Base-by-base conservation (phyloP, 2,888 invertebrate genomes). In the Oscheius myriophilus region DNA sequence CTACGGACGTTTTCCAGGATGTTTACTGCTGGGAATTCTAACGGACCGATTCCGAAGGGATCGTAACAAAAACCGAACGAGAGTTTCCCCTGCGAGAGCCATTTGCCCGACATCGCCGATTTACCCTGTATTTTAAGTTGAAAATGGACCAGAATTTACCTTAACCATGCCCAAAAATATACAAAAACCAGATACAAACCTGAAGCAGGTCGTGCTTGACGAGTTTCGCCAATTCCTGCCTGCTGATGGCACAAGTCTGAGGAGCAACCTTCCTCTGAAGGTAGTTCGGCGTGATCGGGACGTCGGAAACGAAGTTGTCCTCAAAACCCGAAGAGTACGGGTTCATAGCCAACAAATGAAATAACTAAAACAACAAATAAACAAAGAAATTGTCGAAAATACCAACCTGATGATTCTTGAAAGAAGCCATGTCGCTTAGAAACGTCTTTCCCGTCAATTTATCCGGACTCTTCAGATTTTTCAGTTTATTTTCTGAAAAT, bases 211-310 rank as follows among this genome's bases (percentile, higher is more conserved):
- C 80, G 74, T 69, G 66, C 57, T 78, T 78, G 11, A 78, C 58
- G 33, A 78, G 66, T 21, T 73, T 69, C 11, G 73, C 70, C 21
- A 76, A 70, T 59, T 78, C 80, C 57, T 70, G 71, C 41, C 72
- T 71, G 46, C 73, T 75, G 39, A 78, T 72, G 7, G 80, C 80
- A 62, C 80, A 80, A 25, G 76, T 78, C 41, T 78, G 78, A 4
- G 80, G 80, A 51, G 76, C 80, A 14, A 80, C 43, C 54, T 80
- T 78, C 25, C 74, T 55, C n/a, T 71, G 71, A 2, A 78, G 18
- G 7, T 64, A 41, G 23, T 69, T 76, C 11, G 78, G 78, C 6
- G 70, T 67, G 39, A 78, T 72, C 0, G 72, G 55, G 12, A 61
- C 67, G 51, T 77, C 72, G 16, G 67, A 69, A 1, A 76, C 67